Evolutionary conservation across 1,140 invertebrate genomes (phyloP), one percentile per base, ranked within the genome.

Genomic region (Hypothenemus hampei): DNA sequence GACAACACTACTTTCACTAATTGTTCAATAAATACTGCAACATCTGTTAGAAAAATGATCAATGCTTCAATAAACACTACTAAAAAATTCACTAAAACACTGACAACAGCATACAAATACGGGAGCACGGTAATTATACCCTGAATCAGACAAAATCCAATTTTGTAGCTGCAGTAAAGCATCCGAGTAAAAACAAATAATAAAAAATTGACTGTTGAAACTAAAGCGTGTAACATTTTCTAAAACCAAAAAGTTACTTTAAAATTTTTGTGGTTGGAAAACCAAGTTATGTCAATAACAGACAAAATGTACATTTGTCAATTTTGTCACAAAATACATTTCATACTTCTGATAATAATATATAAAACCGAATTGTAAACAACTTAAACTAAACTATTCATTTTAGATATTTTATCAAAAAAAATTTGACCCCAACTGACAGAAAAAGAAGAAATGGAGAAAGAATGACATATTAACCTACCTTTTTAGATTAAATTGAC

Each of bases 81-180:
- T 7, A 56, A 46, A 31, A 55, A n/a, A 4, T 21, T 44, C 18
- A 26, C 26, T 2, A 57, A 22, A 18, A 33, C 55, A 3, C 23
- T 21, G 7, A 41, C 15, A 11, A 55, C 2, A 8, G 11, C 18
- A 10, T 24, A 8, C 5, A 50, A 18, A 5, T 41, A 41, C 10
- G 31, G 21, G 10, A 57, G 19, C 19, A 40, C n/a, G 8, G n/a
- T n/a, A 16, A 8, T 40, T 3, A 58, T 18, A 26, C 19, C n/a
- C 13, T 31, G 47, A 11, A 64, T 58, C 26, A 64, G 29, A 41
- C 59, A 45, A 8, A 60, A 19, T 11, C 62, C 62, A 6, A 48
- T 58, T 47, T 58, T 61, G 47, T 47, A 59, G 49, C 62, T 64
- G 10, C 20, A 18, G 31, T 52, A 60, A 4, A 60, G 51, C 3